Evolutionary conservation across 2,113 vertebrate genomes (phyloP).

Genomic region (Hemibagrus wyckioides): DNA sequence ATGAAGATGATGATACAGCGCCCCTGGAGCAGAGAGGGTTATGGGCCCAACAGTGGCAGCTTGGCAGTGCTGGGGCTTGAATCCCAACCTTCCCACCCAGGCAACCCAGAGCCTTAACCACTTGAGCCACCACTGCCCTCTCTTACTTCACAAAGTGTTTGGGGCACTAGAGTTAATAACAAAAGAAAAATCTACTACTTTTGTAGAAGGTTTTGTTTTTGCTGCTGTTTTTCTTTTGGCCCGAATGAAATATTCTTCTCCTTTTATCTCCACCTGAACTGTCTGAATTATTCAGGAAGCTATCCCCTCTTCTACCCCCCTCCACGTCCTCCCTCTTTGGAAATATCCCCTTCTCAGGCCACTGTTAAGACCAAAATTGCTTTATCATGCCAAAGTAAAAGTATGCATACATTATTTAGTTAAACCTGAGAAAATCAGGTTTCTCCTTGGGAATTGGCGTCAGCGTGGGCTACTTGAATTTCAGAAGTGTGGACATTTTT

Average conservation of each 20-base stretch:
- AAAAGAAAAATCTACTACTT: not conserved
- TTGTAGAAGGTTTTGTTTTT: constrained; percentile 24
- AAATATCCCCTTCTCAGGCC: constrained; percentile 62
- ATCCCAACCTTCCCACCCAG: too few species aligned
- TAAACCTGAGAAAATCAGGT: constrained; percentile 88
- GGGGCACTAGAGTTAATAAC: not conserved
- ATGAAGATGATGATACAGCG: too few species aligned
- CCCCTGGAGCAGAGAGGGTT: too few species aligned
- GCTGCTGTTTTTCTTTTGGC: constrained; percentile 43
- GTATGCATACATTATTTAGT: constrained; percentile 97
- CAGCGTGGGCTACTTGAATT: constrained; percentile 81
- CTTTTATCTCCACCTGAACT: constrained; percentile 88
- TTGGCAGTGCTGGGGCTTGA: too few species aligned
- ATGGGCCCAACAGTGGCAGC: too few species aligned
- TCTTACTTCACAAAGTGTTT: not conserved
- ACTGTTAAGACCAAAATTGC: constrained; percentile 93
- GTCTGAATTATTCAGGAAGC: constrained; percentile 97
- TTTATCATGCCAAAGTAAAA: constrained; percentile 95
- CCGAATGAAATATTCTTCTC: constrained; percentile 68
- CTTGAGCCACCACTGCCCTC: too few species aligned
- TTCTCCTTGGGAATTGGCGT: constrained; percentile 81
- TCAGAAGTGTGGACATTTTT: constrained; percentile 74
- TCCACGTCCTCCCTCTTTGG: constrained; percentile 42
- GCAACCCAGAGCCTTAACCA: not conserved
- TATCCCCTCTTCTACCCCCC: constrained; percentile 59